A percentile compares a stretch with the other conserved stretches of the same genome.
These are phyloP conservation scores for Eupithecia subumbrata DNA, from an alignment of 2,888 invertebrate genomes.

Conservation along the genomic window DNA sequence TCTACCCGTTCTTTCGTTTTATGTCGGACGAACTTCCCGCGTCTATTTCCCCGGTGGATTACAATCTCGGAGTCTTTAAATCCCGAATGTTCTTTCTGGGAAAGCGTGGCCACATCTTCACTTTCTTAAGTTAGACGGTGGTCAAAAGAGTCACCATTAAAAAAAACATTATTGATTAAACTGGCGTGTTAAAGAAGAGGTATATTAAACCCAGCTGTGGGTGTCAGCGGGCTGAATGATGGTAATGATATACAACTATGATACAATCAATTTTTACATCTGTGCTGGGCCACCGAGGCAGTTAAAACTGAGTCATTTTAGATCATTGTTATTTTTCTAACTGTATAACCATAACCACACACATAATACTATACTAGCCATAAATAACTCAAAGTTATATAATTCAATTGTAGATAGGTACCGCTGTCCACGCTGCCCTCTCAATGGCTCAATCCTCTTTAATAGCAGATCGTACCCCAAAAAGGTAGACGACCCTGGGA, in stretches of 20 bases:
- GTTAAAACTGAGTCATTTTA: background rate
- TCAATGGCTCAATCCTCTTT: constrained; percentile 3
- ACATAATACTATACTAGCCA: background rate
- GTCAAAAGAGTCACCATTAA: too few species aligned
- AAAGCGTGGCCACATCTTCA: background rate
- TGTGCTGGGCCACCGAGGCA: background rate
- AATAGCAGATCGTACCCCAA: constrained; percentile 18
- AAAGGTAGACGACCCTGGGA: constrained; percentile 42
- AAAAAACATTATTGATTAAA: too few species aligned
- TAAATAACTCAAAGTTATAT: background rate
- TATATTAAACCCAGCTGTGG: too few species aligned
- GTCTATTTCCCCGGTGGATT: background rate
- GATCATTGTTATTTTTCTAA: background rate
- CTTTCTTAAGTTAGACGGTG: background rate
- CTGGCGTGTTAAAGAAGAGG: too few species aligned
- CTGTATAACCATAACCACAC: background rate
- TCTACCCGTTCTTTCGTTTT: too few species aligned
- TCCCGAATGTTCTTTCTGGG: background rate
- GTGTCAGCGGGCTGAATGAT: too few species aligned
- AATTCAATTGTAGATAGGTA: background rate
- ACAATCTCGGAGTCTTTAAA: background rate
- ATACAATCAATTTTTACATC: too few species aligned
- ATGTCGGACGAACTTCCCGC: too few species aligned
- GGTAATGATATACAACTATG: too few species aligned
- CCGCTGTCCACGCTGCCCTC: background rate